Base-by-base conservation (phyloP, 2,888 invertebrate genomes). In the Pyrrhosoma nymphula region DNA sequence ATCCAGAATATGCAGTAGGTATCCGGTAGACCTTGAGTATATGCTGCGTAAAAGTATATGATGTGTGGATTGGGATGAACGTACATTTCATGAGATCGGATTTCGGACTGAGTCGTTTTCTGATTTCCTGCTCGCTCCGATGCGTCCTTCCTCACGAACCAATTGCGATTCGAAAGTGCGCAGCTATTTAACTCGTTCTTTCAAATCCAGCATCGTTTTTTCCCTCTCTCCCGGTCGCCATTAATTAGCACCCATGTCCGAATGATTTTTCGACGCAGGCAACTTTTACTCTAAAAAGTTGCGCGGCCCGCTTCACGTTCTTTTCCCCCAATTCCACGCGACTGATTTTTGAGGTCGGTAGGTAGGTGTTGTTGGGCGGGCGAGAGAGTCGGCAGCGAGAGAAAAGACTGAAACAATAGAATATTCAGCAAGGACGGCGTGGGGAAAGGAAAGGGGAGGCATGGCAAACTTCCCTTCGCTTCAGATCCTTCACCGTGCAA, bases 401-500 rank as follows among this genome's bases (percentile, higher is more conserved):
- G 82, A 35, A 35, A 82, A 82, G 82, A 82, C 26, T 82, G 14
- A n/a, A 82, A 82, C 82, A 82, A 82, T 35, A 35, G 82, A 82
- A 82, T 82, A 82, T 82, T 82, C 82, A 82, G 82, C 82, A 82
- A 82, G 82, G 82, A 23, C 82, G 82, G 82, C 10, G 18, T 82
- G 82, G 35, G 82, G 60, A 20, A 60, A n/a, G 12, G 69, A 26
- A 35, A 82, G 3, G 82, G 82, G 35, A 82, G 26, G 16, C 14
- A 14, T 16, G 60, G 35, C 69, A 23, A 12, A 69, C n/a, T 69
- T 26, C 69, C 69, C 69, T 8, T 69, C 69, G 6, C 26, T 47
- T 8, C 2, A 8, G 47, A 47, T 47, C 69, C 26, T 69, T 47
- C 47, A 1, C 69, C 69, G 69, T n/a, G 12, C 69, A 26, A 69